Base-by-base conservation (phyloP, 2,797 vertebrate genomes). In the Sebastes aleutianus region DNA sequence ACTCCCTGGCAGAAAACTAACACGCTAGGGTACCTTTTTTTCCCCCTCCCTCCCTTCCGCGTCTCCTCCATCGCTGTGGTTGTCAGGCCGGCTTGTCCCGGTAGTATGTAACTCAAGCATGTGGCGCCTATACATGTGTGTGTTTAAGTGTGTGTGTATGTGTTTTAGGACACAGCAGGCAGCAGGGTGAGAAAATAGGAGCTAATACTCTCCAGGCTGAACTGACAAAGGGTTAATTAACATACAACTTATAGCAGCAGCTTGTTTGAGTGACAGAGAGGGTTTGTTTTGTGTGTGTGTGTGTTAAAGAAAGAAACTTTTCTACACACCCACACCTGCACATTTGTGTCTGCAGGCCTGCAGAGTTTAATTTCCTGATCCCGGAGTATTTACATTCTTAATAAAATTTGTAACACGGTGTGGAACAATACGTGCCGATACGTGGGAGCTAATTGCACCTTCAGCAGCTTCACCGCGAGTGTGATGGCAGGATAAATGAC, bases 1-100 rank as follows among this genome's bases (percentile, higher is more conserved):
- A 96, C 96, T 95, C 96, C 95, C 96, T 97, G 95, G 93, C 96
- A 96, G 95, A 96, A 96, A 95, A 93, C 90, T 89, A 94, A 95
- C 95, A 95, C 93, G 88, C 95, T 92, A 95, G 95, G 93, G 91
- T 94, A 92, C 94, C 91, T 94, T 84, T 90, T 85, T 57, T 83
- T 76, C 75, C 77, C 62, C 78, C 84, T 86, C 87, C 71, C 80
- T 83, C 84, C 86, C 87, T 70, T 71, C 81, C 80, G 79, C 73
- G 79, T 91, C 93, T 91, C 84, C 85, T 85, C 75, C 86, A 79
- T 93, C 93, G 93, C 90, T 95, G 88, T 94, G 95, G 94, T 94
- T 96, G 96, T 96, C 96, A 96, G 94, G 90, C 93, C 88, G 91
- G 93, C 92, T 93, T 91, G 90, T 92, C 92, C 91, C 87, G 70